Percentiles rank a stretch among this genome's conserved stretches.
phyloP scores from a whole-genome alignment of 2,113 vertebrate species.

The Cyanistes caeruleus region DNA sequence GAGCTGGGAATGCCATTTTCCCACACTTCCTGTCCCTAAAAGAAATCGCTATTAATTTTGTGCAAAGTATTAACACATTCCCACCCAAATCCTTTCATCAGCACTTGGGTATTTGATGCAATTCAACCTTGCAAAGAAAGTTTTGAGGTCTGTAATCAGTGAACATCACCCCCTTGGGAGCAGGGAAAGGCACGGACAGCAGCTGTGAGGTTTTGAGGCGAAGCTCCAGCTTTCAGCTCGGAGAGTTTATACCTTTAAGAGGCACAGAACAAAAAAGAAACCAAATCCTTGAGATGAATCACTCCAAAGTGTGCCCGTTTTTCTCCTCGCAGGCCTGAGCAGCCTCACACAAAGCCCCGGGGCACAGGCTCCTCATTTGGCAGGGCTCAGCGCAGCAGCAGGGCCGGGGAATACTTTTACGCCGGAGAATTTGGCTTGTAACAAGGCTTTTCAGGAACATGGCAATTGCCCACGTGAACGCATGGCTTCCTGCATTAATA shows the following conservation, averaged over 20 bases:
- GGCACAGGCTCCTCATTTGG: slow-evolving; percentile 55
- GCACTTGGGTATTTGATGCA: not conserved
- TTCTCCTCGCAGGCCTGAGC: slow-evolving; percentile 27
- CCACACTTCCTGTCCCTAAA: slow-evolving; percentile 5
- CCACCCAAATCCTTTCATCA: not conserved
- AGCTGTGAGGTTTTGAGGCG: not conserved
- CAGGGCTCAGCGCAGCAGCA: not conserved
- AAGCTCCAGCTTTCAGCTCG: not conserved
- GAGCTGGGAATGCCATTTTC: not conserved
- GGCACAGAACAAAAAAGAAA: not conserved
- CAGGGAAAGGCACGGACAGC: not conserved
- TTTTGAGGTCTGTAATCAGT: not conserved
- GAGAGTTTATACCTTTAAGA: slow-evolving; percentile 7
- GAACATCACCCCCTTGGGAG: not conserved
- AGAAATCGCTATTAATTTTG: not conserved
- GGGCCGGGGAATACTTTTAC: slow-evolving; percentile 52
- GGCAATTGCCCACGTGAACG: slow-evolving; percentile 68
- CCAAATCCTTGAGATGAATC: not conserved
- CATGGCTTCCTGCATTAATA: slow-evolving; percentile 70
- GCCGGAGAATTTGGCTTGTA: slow-evolving; percentile 60
- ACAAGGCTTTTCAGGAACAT: slow-evolving; percentile 66
- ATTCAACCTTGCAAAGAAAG: not conserved
- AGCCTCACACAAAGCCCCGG: slow-evolving; percentile 36
- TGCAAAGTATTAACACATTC: not conserved
- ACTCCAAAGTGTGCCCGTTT: not conserved